Evolutionary conservation across 2,888 invertebrate species (phyloP).

Genomic region (Gari tellinella): DNA sequence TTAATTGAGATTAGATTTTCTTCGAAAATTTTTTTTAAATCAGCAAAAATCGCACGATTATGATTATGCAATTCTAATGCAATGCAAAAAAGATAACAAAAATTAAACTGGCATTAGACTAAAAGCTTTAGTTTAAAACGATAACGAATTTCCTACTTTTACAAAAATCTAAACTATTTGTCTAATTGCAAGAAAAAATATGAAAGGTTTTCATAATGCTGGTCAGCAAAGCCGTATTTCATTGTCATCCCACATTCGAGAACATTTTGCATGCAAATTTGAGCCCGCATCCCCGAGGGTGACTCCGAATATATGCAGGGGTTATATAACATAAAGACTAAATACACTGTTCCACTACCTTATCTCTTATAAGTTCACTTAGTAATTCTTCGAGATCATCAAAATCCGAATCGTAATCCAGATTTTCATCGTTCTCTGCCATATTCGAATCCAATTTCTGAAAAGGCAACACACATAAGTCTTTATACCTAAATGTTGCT

Average conservation of each 20-base stretch:
- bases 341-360: conserved; percentile 43
- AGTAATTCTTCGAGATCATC: conserved; percentile 60
- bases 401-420: conserved; percentile 52
- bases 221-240: too few species aligned
- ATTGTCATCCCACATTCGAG: background rate
- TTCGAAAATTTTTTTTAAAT: too few species aligned
- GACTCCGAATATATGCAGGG: conserved; percentile 34
- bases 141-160: too few species aligned
- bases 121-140: too few species aligned
- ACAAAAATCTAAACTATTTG: too few species aligned
- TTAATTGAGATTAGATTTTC: too few species aligned
- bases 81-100: too few species aligned
- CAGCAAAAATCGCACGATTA: too few species aligned
- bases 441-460: conserved; percentile 38
- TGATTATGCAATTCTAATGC: too few species aligned
- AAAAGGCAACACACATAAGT: conserved; percentile 49
- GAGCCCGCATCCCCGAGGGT: conserved; percentile 51
- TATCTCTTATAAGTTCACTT: conserved; percentile 60
- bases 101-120: too few species aligned
- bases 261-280: conserved; percentile 54
- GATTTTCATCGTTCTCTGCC: conserved; percentile 52
- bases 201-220: too few species aligned
- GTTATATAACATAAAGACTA: conserved; percentile 5
- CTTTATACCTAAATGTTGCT: conserved; percentile 1
- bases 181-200: too few species aligned